Evolutionary conservation across 2,888 invertebrate genomes (phyloP).

Genomic region (Pseudeuparius sepicola): DNA sequence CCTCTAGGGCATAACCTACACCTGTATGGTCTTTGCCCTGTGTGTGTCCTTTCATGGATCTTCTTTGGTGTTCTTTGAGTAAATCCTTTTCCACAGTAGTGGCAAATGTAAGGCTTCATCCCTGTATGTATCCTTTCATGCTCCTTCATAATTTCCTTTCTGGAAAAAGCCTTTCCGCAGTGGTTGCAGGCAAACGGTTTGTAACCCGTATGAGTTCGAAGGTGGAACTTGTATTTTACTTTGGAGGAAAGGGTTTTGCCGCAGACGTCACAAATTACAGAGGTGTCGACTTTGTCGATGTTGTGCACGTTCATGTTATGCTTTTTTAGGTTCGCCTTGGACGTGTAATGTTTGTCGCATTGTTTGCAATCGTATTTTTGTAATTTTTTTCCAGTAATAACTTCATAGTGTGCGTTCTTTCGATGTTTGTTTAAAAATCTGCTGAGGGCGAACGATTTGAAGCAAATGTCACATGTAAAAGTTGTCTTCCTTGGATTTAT

Average conservation of each 20-base stretch:
- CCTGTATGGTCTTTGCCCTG: too few relatives aligned
- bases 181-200: conserved; percentile 5
- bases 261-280: conserved; percentile 42
- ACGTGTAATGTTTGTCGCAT: too few relatives aligned
- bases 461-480: too few relatives aligned
- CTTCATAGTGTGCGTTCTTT: conserved; percentile 37
- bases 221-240: conserved; percentile 43
- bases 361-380: too few relatives aligned
- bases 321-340: conserved; percentile 29
- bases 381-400: conserved; percentile 29
- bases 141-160: background rate
- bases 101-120: background rate
- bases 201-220: too few relatives aligned
- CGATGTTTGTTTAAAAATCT: conserved; percentile 13
- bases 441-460: too few relatives aligned
- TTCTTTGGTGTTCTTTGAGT: background rate
- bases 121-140: conserved; percentile 4
- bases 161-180: conserved; percentile 2
- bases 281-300: conserved; percentile 30
- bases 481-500: too few relatives aligned
- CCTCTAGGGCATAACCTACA: background rate
- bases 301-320: conserved; percentile 26
- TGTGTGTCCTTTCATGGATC: background rate
- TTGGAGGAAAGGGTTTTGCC: conserved; percentile 42
- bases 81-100: background rate